Evolutionary conservation across 2,797 vertebrate genomes (phyloP), one percentile per base, ranked within the genome.

Genomic region (Thunnus albacares): DNA sequence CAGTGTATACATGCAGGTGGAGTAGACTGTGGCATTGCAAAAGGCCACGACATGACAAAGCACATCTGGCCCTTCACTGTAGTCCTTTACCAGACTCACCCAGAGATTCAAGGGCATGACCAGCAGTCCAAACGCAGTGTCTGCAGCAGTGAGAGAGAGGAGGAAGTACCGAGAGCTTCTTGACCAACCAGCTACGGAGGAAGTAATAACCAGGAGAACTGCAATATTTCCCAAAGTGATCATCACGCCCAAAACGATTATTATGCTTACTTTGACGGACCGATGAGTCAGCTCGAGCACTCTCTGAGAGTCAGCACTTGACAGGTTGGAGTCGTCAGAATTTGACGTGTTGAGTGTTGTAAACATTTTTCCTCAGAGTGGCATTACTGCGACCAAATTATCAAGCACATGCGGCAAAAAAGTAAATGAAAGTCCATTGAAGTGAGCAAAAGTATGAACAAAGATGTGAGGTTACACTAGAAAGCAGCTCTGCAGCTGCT

Each of bases 101-200:
- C 94, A 95, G 0, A 97, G 89, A 69, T 97, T 97, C 71, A 97
- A 72, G 14, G 96, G 96, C 94, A 96, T 97, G 66, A 97, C 93
- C 35, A 97, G 84, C 68, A 97, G 89, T 0, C 94, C 96, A 51
- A 97, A 95, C 1, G 96, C 96, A 0, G 96, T 96, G 81, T 97
- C 96, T 1, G 96, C 96, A 0, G 89, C 95, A 0, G 96, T 96
- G 66, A 96, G 91, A 1, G 96, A 97, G 6, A 97, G 93, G 2
- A 97, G 91, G 22, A 96, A 93, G 84, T 96, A 96, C 6, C 96
- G 92, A 4, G 96, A 96, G 90, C 96, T 97, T 53, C 93, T 92
- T 0, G 96, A 96, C 96, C 96, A 97, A 2, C 96, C 96, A 0
- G 95, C 92, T 60, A 97, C 96, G 0, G 96, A 94, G 0, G 96